phyloP scores from a whole-genome alignment of 2,797 vertebrate species.

The Galaxias olidus region DNA sequence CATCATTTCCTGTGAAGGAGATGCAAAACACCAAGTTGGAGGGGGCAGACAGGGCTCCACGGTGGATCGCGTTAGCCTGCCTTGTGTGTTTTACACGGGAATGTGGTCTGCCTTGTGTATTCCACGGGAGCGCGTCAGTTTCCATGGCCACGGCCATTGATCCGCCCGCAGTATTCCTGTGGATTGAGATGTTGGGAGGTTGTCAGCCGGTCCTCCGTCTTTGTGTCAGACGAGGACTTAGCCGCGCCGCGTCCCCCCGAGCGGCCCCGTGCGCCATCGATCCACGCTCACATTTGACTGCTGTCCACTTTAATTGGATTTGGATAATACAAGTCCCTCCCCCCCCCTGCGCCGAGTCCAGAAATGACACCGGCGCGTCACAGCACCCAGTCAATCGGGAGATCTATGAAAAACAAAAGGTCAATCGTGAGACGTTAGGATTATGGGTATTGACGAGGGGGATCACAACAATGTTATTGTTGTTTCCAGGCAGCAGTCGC shows the following conservation, averaged over 20 bases:
- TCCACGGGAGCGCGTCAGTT: conserved; percentile 58
- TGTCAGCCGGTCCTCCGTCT: conserved; percentile 49
- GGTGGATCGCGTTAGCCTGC: conserved; percentile 34
- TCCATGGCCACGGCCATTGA: conserved; percentile 65
- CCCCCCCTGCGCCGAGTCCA: conserved; percentile 13
- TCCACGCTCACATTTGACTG: conserved; percentile 46
- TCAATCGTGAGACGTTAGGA: too few species aligned
- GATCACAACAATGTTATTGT: too few species aligned
- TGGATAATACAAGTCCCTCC: conserved; percentile 43
- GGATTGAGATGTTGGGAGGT: conserved; percentile 54
- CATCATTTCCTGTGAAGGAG: conserved; percentile 1
- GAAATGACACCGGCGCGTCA: conserved; percentile 41
- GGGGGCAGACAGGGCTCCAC: conserved; percentile 38
- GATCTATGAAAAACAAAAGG: neutral
- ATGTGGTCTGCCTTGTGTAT: conserved; percentile 44
- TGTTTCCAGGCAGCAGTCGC: too few species aligned
- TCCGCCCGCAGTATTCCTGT: conserved; percentile 45
- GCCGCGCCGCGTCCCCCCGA: conserved; percentile 45
- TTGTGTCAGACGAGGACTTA: conserved; percentile 43
- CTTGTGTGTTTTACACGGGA: conserved; percentile 45
- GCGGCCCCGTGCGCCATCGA: conserved; percentile 52
- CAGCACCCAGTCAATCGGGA: conserved; percentile 24
- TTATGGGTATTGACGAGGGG: too few species aligned
- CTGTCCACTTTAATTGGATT: conserved; percentile 56
- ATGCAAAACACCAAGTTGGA: conserved; percentile 17